Evolutionary conservation across 30 jellyfish, hydroid and myxozoan species (phyloP).

Genomic region (Aurelia aurita): DNA sequence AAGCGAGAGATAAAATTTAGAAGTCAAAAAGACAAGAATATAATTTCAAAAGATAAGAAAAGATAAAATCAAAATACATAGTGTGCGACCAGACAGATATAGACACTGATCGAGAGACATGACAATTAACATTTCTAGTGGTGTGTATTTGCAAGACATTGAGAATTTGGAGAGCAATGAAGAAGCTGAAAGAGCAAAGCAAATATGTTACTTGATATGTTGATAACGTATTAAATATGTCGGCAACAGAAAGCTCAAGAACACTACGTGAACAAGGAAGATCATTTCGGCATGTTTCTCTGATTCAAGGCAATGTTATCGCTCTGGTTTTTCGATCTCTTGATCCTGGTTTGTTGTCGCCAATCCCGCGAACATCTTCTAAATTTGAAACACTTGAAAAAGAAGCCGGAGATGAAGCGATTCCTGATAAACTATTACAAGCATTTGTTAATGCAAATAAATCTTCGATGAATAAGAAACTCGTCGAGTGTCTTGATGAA

Average conservation of each 20-base stretch:
- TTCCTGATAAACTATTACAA: constrained; percentile 55
- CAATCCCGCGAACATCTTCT: neutral
- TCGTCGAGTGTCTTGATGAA: constrained; percentile 73
- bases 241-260: constrained; percentile 47
- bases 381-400: constrained; percentile 1
- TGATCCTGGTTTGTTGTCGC: constrained; percentile 26
- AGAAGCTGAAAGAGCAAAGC: too few species aligned
- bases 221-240: constrained; percentile 11
- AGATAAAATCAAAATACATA: too few species aligned
- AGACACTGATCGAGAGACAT: too few species aligned
- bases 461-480: constrained; percentile 63
- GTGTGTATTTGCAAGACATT: too few species aligned
- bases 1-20: too few species aligned
- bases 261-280: constrained; percentile 49
- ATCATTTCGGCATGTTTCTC: constrained; percentile 33
- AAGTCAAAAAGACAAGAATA: too few species aligned
- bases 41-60: too few species aligned
- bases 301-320: constrained; percentile 40
- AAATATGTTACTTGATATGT: neutral
- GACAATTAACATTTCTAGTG: too few species aligned
- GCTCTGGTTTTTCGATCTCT: constrained; percentile 67
- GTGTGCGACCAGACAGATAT: too few species aligned
- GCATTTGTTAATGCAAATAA: constrained; percentile 65
- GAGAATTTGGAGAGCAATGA: too few species aligned
- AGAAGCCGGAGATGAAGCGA: neutral